Percentiles rank a stretch among this genome's conserved stretches.
Evolutionary conservation across 2,888 invertebrate species (phyloP).

Genomic region (Ceriagrion tenellum): DNA sequence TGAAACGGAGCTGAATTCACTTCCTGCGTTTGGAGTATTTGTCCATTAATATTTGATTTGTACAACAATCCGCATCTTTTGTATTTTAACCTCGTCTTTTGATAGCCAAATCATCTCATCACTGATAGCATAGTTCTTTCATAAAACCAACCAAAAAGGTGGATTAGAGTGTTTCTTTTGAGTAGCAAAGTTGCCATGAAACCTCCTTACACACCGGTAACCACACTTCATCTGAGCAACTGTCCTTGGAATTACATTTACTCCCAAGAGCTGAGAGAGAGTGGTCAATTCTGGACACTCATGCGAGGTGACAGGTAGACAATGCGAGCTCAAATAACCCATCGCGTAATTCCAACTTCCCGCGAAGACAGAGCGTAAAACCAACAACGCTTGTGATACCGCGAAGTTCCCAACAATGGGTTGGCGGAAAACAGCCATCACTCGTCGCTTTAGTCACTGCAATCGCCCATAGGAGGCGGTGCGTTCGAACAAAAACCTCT

Average conservation of each 20-base stretch:
- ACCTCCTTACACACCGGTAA: no score
- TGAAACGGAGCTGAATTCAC: no score
- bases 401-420: not conserved
- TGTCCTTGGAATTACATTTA: not conserved
- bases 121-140: no score
- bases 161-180: no score
- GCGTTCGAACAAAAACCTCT: not conserved
- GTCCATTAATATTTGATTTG: no score
- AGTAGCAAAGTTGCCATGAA: no score
- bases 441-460: not conserved
- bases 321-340: not conserved
- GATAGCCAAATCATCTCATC: no score
- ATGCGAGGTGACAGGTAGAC: conserved; percentile 15
- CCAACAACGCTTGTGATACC: not conserved
- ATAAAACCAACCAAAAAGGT: no score
- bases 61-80: no score
- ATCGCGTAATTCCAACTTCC: not conserved
- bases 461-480: not conserved
- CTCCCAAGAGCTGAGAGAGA: not conserved
- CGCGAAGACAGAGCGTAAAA: not conserved
- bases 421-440: conserved; percentile 10
- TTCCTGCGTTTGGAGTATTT: no score
- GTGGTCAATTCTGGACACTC: no score
- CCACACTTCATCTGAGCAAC: not conserved
- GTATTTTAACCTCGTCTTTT: no score